Conservation (phyloP, 1,140 invertebrate species). For the Sitobion miscanthi region DNA sequence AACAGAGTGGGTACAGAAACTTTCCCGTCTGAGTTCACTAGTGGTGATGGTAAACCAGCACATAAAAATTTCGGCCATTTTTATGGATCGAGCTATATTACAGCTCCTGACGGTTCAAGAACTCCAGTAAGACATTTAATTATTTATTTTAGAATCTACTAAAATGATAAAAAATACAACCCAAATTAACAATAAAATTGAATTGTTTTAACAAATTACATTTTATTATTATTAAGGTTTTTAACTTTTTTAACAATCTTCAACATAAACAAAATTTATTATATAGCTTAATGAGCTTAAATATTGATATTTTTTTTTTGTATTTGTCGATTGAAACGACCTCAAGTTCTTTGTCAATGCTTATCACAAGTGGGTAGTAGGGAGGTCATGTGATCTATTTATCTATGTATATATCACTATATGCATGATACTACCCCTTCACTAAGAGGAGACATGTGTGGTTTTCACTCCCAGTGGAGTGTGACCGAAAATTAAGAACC, state of each 20-base stretch:
- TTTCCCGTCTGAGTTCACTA: conserved; percentile 93
- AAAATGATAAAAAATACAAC: background rate
- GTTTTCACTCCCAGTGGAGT: too few relatives aligned
- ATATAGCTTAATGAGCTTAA: background rate
- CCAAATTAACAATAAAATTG: background rate
- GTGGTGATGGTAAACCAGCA: conserved; percentile 88
- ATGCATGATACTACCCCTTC: too few relatives aligned
- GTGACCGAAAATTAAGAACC: too few relatives aligned
- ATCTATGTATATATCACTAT: too few relatives aligned
- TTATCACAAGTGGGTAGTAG: too few relatives aligned
- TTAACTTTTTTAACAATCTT: too few relatives aligned
- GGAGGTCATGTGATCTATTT: too few relatives aligned
- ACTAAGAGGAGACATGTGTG: too few relatives aligned
- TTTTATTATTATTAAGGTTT: background rate
- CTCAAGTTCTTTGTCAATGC: too few relatives aligned
- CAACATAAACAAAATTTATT: background rate
- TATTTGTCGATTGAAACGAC: too few relatives aligned
- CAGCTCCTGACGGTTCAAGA: conserved; percentile 90
- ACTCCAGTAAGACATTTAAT: conserved; percentile 73
- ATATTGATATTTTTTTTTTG: too few relatives aligned
- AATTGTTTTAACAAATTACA: background rate
- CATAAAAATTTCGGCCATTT: conserved; percentile 97
- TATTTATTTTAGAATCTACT: conserved; percentile 29
- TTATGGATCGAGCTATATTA: conserved; percentile 95
- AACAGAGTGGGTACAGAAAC: conserved; percentile 95